Evolutionary conservation across 2,888 invertebrate genomes (phyloP).

Genomic region (Gastracanthus pulcherrimus): DNA sequence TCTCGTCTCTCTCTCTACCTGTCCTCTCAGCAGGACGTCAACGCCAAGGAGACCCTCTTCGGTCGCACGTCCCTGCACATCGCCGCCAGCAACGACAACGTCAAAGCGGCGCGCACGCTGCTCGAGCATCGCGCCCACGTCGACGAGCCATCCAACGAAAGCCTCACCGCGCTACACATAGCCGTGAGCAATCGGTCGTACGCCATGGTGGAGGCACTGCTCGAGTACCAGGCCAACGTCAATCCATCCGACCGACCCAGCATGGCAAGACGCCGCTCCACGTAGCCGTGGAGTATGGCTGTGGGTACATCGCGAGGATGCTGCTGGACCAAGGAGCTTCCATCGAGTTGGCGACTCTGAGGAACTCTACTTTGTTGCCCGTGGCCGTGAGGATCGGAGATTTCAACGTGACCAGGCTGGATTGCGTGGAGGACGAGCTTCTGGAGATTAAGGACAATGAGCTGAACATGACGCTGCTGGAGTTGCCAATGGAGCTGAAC

Average conservation of each 20-base stretch:
- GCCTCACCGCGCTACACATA: conserved; percentile 12
- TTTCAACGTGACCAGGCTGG: no score
- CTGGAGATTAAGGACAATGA: no score
- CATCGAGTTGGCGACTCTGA: not conserved
- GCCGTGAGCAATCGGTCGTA: not conserved
- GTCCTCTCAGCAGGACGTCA: no score
- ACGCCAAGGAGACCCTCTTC: no score
- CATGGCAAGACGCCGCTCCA: conserved; percentile 14
- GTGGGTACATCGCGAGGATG: not conserved
- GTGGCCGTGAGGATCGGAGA: no score
- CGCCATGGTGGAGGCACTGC: conserved; percentile 2
- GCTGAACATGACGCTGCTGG: no score
- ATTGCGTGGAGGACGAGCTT: no score
- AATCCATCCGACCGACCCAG: not conserved
- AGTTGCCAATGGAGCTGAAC: no score
- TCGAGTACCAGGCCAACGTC: not conserved
- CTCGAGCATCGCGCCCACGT: not conserved
- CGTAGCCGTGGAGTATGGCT: conserved; percentile 21
- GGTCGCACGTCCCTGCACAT: no score
- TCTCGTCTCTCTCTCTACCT: no score
- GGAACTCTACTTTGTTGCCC: no score
- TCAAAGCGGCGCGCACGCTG: not conserved
- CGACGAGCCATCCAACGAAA: not conserved
- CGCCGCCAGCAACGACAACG: no score
- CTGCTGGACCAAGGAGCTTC: not conserved